Evolutionary conservation across 2,113 vertebrate species (phyloP), one percentile per base, ranked within the genome.

Genomic region (Cygnus atratus): DNA sequence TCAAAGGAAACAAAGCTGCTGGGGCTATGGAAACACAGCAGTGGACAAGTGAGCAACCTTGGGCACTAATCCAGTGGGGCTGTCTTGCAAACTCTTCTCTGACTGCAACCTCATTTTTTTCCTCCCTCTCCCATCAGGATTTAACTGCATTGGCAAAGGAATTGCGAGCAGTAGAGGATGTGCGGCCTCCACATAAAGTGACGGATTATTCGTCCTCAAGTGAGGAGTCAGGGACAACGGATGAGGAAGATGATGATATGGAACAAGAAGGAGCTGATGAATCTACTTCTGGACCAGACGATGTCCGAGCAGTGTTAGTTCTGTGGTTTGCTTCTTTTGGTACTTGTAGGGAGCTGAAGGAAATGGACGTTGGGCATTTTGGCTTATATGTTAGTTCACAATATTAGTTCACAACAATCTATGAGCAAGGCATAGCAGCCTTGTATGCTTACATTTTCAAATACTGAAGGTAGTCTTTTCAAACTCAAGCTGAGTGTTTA

Each of bases 151-250:
- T 99, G 97, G 99, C 99, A 58, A 99, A 99, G 96, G 99, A 99
- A 88, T 98, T 99, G 55, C 98, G 99, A 55, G 99, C 99, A 0
- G 99, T 99, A 73, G 99, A 99, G 31, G 99, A 99, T 22, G 98
- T 99, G 46, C 98, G 99, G 35, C 99, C 99, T 3, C 98, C 98
- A 2, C 99, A 99, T 95, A 99, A 99, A 97, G 99, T 99, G 86
- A 99, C 99, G 0, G 99, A 99, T 92, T 99, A 99, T 92, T 99
- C 99, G 2, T 99, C 99, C 29, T 99, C 99, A 76, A 99, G 99
- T 57, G 99, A 99, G 39, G 99, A 99, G 46, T 99, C 99, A 0
- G 99, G 99, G 85, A 99, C 99, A 4, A 99, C 99, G 0, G 99
- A 99, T 20, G 99, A 99, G 71, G 99, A 99, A 41, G 99, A 99